Conservation (phyloP, 92 coral and sea anemone species). For the Palythoa heliodiscus region DNA sequence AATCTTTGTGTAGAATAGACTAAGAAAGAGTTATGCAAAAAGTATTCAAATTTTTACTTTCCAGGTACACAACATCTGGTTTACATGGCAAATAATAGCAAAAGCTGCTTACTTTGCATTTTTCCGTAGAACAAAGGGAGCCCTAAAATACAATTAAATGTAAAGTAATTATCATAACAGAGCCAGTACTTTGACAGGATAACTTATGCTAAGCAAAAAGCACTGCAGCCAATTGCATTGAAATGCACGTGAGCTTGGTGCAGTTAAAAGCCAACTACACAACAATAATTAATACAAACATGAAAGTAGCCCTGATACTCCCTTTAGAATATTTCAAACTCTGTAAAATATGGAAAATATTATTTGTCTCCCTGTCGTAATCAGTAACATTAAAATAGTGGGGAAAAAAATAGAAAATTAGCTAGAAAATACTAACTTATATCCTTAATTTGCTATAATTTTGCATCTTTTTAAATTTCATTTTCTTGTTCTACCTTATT, state of each 20-base stretch:
- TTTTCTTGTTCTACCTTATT: too few relatives aligned
- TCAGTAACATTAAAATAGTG: too few relatives aligned
- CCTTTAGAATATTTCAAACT: too few relatives aligned
- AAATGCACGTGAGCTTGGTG: neutral
- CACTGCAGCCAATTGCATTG: neutral
- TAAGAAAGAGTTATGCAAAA: neutral
- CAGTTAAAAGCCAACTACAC: neutral
- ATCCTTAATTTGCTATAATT: too few relatives aligned
- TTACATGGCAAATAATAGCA: slow-evolving; percentile 9
- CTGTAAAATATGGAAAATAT: too few relatives aligned
- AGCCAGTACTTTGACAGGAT: neutral
- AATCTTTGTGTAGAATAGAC: neutral
- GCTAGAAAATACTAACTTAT: too few relatives aligned
- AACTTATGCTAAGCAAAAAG: slow-evolving; percentile 2
- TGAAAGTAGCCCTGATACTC: neutral
- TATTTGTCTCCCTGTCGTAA: too few relatives aligned
- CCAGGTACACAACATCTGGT: slow-evolving; percentile 2
- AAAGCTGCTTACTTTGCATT: slow-evolving; percentile 48
- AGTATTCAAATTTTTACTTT: neutral
- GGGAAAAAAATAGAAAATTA: too few relatives aligned
- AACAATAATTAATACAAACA: neutral
- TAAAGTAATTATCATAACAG: slow-evolving; percentile 26
- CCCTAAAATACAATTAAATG: slow-evolving; percentile 39
- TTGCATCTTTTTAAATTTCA: too few relatives aligned
- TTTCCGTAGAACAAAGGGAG: slow-evolving; percentile 39